Conservation (phyloP, 2,797 vertebrate species). For the Picus viridis region DNA sequence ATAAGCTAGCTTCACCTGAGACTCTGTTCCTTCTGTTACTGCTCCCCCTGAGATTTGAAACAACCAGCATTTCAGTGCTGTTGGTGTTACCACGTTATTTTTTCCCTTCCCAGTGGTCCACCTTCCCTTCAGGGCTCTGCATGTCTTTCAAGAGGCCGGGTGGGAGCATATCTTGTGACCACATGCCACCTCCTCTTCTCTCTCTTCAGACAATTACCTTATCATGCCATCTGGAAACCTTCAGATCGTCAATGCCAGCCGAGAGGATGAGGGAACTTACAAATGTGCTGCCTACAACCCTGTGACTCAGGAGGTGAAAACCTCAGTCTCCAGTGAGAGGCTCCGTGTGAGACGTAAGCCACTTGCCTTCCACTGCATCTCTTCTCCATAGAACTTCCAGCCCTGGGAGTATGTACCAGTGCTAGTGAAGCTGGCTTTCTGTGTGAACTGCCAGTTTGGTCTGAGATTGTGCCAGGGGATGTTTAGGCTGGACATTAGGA, state of each 20-base stretch:
- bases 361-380: background rate
- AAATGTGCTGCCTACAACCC: conserved; percentile 98
- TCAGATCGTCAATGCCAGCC: conserved; percentile 96
- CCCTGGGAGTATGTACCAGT: background rate
- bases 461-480: too few relatives aligned
- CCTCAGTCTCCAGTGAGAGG: conserved; percentile 89
- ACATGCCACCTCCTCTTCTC: background rate
- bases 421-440: background rate
- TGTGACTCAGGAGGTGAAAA: conserved; percentile 95
- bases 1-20: background rate
- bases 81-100: accelerated
- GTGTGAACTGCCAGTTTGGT: background rate
- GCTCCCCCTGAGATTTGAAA: background rate
- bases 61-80: background rate
- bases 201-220: conserved; percentile 91
- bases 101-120: background rate
- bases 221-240: conserved; percentile 99
- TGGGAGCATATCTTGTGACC: background rate
- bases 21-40: background rate
- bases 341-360: conserved; percentile 94
- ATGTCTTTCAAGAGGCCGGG: background rate
- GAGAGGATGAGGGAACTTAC: conserved; percentile 93
- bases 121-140: background rate
- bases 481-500: too few relatives aligned
- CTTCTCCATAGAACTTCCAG: background rate